Evolutionary conservation across 2,888 invertebrate species (phyloP).

Genomic region (Unio delphinus): DNA sequence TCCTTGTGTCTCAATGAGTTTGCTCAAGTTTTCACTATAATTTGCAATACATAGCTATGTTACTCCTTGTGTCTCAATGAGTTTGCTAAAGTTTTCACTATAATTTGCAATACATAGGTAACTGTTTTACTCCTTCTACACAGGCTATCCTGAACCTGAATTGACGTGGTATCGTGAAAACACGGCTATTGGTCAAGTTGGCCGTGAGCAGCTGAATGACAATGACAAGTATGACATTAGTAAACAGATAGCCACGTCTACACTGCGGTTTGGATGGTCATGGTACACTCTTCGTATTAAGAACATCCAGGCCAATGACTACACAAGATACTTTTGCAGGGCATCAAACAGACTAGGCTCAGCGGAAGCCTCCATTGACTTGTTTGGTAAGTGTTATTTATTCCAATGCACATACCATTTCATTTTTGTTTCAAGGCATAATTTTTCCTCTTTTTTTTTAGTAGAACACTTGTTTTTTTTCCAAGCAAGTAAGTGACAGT

Average conservation of each 20-base stretch:
- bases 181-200: constrained; percentile 27
- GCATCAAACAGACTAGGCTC: constrained; percentile 59
- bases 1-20: background rate
- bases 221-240: constrained; percentile 65
- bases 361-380: constrained; percentile 37
- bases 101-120: background rate
- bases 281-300: constrained; percentile 68
- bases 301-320: constrained; percentile 66
- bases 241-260: constrained; percentile 52
- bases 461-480: too few species aligned
- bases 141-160: constrained; percentile 65
- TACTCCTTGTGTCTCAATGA: background rate
- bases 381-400: constrained; percentile 61
- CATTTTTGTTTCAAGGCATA: too few species aligned
- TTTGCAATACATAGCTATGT: too few species aligned
- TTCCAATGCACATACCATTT: background rate
- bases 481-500: too few species aligned
- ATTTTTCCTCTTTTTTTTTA: too few species aligned
- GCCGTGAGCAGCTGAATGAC: constrained; percentile 49
- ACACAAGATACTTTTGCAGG: constrained; percentile 62
- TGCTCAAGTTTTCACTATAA: background rate
- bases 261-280: constrained; percentile 53
- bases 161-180: constrained; percentile 57
- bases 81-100: background rate
- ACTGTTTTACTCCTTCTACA: background rate